Conservation (phyloP, 2,888 invertebrate species). For the Drosophila longiperda region DNA sequence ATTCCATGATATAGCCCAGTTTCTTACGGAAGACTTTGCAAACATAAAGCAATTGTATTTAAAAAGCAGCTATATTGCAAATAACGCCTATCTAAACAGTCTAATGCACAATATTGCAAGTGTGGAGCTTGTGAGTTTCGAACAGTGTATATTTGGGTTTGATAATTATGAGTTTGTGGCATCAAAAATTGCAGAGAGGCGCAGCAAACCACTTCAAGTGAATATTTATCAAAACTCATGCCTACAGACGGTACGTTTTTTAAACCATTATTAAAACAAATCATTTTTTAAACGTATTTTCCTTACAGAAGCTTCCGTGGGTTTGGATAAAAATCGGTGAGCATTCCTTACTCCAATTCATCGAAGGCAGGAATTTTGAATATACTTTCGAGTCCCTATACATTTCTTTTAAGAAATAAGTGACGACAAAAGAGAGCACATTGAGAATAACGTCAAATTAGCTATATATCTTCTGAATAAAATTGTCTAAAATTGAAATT, state of each 20-base stretch:
- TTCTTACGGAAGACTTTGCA: slow-evolving; percentile 10
- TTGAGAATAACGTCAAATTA: slow-evolving; percentile 31
- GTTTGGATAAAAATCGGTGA: slow-evolving; percentile 20
- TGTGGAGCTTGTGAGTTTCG: slow-evolving; percentile 49
- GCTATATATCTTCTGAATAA: slow-evolving; percentile 2
- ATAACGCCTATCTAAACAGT: slow-evolving; percentile 14
- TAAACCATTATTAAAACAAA: not conserved
- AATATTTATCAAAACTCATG: slow-evolving; percentile 44
- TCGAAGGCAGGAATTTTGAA: slow-evolving; percentile 31
- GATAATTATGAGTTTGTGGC: slow-evolving; percentile 41
- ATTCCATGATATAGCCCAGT: slow-evolving; percentile 15
- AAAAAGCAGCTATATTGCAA: slow-evolving; percentile 37
- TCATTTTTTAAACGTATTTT: not conserved
- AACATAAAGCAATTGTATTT: slow-evolving; percentile 46
- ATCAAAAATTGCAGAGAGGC: slow-evolving; percentile 24
- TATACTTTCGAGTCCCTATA: slow-evolving; percentile 44
- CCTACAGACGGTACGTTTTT: slow-evolving; percentile 22
- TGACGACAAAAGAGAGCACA: slow-evolving; percentile 5
- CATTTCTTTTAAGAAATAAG: slow-evolving; percentile 31
- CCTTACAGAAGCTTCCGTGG: slow-evolving; percentile 29
- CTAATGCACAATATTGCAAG: slow-evolving; percentile 31
- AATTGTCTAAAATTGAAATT: slow-evolving; percentile 10
- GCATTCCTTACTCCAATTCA: slow-evolving; percentile 27
- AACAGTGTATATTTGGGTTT: slow-evolving; percentile 51
- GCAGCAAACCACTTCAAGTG: slow-evolving; percentile 25